Conservation (phyloP, 2,888 invertebrate species). For the Monoplex corrugatus region DNA sequence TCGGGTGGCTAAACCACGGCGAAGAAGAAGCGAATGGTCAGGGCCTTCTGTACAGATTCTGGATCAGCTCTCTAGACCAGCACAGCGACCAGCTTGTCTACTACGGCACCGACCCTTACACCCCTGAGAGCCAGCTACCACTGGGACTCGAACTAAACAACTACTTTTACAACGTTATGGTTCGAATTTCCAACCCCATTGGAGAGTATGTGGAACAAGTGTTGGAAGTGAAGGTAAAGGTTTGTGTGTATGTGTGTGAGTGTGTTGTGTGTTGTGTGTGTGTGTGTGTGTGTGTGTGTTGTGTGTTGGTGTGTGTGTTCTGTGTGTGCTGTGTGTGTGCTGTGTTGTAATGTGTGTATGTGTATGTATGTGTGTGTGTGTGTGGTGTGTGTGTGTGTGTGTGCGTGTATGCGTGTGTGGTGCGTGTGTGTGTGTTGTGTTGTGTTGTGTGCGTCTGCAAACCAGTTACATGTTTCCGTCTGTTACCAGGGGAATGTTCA, state of each 20-base stretch:
- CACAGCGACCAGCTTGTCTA: conserved; percentile 65
- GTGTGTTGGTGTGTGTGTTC: no score
- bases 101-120: conserved; percentile 69
- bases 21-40: conserved; percentile 63
- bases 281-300: neutral
- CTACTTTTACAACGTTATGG: conserved; percentile 63
- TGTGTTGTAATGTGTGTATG: no score
- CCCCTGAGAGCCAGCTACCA: conserved; percentile 65
- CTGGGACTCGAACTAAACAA: conserved; percentile 60
- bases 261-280: neutral
- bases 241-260: neutral
- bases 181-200: conserved; percentile 68
- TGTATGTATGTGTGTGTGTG: no score
- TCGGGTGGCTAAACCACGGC: conserved; percentile 68
- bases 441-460: no score
- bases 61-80: conserved; percentile 62
- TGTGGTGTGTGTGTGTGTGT: no score
- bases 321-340: no score
- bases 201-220: conserved; percentile 67
- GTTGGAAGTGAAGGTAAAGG: conserved; percentile 61
- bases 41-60: conserved; percentile 69
- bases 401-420: no score
- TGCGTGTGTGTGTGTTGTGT: no score
- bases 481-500: no score
- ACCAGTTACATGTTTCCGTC: no score